These are phyloP conservation scores for Apoderus coryli DNA, from an alignment of 2,888 invertebrate species.

Conservation along the genomic window DNA sequence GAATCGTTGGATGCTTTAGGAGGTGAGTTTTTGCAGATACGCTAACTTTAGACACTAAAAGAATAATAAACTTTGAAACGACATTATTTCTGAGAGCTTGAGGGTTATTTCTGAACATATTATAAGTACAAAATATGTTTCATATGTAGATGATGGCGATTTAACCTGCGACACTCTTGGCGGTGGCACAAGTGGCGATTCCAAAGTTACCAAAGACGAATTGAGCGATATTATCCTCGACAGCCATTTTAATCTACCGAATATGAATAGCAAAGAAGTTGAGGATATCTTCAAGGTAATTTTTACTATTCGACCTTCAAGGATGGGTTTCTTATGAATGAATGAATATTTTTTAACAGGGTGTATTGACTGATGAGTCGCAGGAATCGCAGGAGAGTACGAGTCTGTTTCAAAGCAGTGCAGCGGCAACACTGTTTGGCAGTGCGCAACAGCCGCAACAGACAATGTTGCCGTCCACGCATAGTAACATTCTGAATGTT, in stretches of 20 bases:
- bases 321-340: slow-evolving; percentile 1
- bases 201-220: slow-evolving; percentile 54
- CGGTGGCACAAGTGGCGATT: no score
- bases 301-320: not conserved
- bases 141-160: no score
- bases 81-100: no score
- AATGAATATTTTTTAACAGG: slow-evolving; percentile 29
- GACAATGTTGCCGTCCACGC: no score
- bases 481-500: slow-evolving; percentile 2
- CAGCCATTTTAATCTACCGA: slow-evolving; percentile 60
- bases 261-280: slow-evolving; percentile 82
- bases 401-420: slow-evolving; percentile 1
- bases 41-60: no score
- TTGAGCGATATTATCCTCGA: slow-evolving; percentile 46
- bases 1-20: slow-evolving; percentile 36
- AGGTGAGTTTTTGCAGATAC: slow-evolving; percentile 22
- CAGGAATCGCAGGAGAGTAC: slow-evolving; percentile 56
- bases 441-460: slow-evolving; percentile 8
- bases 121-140: no score
- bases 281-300: slow-evolving; percentile 72
- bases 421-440: no score
- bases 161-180: no score
- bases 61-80: no score
- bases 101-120: no score
- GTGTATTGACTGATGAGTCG: slow-evolving; percentile 71